Evolutionary conservation across 2,113 vertebrate species (phyloP).

Genomic region (Xiphophorus hellerii): DNA sequence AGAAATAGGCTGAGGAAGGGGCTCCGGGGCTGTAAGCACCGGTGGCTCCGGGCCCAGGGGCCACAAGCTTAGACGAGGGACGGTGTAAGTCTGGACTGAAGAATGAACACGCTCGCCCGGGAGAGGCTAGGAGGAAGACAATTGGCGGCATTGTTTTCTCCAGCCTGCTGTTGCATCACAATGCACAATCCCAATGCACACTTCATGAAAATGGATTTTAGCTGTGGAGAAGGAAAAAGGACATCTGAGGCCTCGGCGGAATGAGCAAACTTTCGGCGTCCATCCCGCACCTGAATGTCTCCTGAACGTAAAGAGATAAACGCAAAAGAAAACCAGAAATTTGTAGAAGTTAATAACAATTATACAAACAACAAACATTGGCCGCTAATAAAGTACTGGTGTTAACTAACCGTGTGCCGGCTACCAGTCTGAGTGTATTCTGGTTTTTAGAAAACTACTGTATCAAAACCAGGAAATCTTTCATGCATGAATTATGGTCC

Average conservation of each 20-base stretch:
- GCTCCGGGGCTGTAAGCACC: conserved; percentile 63
- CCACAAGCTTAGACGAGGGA: conserved; percentile 58
- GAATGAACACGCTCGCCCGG: conserved; percentile 68
- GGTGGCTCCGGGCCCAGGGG: conserved; percentile 68
- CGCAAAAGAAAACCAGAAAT: background rate
- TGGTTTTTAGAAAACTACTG: no score
- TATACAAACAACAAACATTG: no score
- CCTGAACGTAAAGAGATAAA: background rate
- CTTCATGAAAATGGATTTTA: conserved; percentile 64
- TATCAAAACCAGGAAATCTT: no score
- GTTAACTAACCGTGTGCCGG: no score
- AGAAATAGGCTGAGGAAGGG: conserved; percentile 71
- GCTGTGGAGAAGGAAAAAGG: conserved; percentile 44
- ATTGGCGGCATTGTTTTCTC: conserved; percentile 67
- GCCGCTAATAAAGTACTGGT: no score
- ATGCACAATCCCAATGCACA: conserved; percentile 58
- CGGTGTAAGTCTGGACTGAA: conserved; percentile 63
- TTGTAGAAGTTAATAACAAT: no score
- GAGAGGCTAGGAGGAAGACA: conserved; percentile 52
- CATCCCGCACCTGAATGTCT: conserved; percentile 2
- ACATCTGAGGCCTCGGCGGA: conserved; percentile 40
- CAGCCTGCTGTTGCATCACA: conserved; percentile 67
- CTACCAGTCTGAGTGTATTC: no score
- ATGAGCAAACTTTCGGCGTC: conserved; percentile 23
- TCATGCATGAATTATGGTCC: no score